Conservation (phyloP, 2,888 invertebrate species). For the Ochropleura leucogaster region DNA sequence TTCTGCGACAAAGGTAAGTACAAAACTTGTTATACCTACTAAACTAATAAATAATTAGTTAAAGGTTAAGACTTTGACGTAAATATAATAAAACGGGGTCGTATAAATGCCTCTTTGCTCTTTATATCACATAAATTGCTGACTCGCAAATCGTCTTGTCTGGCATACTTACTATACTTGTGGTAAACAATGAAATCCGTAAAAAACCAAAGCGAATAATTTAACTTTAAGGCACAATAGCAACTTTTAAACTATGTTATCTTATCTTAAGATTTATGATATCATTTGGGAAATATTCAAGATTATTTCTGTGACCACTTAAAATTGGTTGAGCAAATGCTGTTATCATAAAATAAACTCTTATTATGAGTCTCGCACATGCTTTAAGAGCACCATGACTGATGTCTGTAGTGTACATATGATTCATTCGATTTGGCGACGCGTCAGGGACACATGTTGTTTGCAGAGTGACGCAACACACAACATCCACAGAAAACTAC, state of each 20-base stretch:
- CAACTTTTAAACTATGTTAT: constrained; percentile 22
- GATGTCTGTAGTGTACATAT: constrained; percentile 50
- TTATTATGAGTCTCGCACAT: constrained; percentile 28
- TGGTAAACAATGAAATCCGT: constrained; percentile 15
- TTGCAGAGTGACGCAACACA: constrained; percentile 59
- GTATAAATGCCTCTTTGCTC: constrained; percentile 12
- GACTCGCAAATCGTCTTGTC: constrained; percentile 16
- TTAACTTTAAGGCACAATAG: constrained; percentile 18
- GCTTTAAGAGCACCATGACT: constrained; percentile 29
- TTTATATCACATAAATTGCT: constrained; percentile 33
- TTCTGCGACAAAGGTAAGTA: constrained; percentile 51
- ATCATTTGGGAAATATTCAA: constrained; percentile 46
- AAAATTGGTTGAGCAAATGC: constrained; percentile 31
- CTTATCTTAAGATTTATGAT: constrained; percentile 48
- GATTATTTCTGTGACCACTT: constrained; percentile 39
- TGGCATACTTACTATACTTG: constrained; percentile 19
- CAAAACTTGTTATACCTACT: constrained; percentile 14
- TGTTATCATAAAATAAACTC: constrained; percentile 38
- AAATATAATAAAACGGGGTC: constrained; percentile 18
- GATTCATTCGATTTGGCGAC: constrained; percentile 66
- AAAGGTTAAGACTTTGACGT: constrained; percentile 1
- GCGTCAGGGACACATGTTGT: constrained; percentile 47
- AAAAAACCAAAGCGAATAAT: constrained; percentile 7
- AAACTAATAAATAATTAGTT: background rate
- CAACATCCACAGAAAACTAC: constrained; percentile 51